Evolutionary conservation across 1,140 invertebrate genomes (phyloP), one percentile per base, ranked within the genome.

Genomic region (Hirudo medicinalis): DNA sequence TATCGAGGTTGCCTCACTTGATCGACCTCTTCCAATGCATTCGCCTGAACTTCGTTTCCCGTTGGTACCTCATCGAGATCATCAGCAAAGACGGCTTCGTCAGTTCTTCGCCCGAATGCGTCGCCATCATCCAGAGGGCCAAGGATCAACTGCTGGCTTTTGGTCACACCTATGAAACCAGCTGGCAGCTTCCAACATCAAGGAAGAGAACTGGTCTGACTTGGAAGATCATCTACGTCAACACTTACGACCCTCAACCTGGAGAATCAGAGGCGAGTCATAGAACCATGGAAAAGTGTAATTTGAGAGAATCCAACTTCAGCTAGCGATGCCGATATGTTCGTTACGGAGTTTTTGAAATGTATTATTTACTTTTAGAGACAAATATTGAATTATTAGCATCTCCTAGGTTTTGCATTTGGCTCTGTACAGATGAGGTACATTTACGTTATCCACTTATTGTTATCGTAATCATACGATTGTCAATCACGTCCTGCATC

Each of bases 91-190:
- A 53, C 54, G 20, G 32, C 8, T 9, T 71, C 25, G 15, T 71
- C 54, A 66, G 57, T 25, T n/a, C 40, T 13, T 71, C 70, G 4
- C 55, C 25, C 6, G 70, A 71, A 67, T 57, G 54, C 32, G 57
- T 29, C 0, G 20, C n/a, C 19, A 27, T 63, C 40, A 43, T 71
- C 25, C 70, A 71, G 70, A 66, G 54, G n/a, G 73, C 73, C 40
- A 74, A 74, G 36, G 73, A 74, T 55, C 73, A 74, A 54, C 63
- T 74, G 15, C 67, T 74, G 32, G 73, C 73, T 19, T 69, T 73
- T n/a, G 73, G 73, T n/a, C 73, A 74, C 70, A 74, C 73, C 11
- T 74, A 74, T 53, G 73, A 74, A 57, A 74, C 70, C 27, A 69
- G 69, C 6, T 74, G 73, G 73, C 73, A 74, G 54, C 43, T 74